These are phyloP conservation scores for Orthosia gothica DNA, from an alignment of 2,888 invertebrate species.

Conservation along the genomic window DNA sequence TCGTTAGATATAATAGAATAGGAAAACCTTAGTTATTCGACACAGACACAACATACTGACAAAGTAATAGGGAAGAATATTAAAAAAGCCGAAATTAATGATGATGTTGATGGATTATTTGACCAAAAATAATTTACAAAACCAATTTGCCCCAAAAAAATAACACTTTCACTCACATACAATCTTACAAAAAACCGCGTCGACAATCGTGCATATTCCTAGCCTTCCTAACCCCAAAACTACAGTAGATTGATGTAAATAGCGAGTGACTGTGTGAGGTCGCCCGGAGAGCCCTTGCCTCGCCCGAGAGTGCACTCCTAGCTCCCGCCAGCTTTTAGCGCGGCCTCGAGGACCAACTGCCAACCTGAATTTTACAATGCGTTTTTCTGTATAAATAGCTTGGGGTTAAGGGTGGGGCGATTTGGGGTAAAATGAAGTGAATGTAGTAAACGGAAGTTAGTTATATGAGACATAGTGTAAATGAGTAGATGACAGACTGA, in stretches of 20 bases:
- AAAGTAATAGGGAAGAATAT: too few species aligned
- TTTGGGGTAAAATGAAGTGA: background rate
- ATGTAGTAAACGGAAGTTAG: background rate
- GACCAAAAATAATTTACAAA: too few species aligned
- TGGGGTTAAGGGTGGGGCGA: background rate
- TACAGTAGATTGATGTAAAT: constrained; percentile 62
- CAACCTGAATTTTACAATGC: constrained; percentile 60
- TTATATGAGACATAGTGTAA: too few species aligned
- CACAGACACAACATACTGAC: too few species aligned
- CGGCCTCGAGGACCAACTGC: constrained; percentile 53
- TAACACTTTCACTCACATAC: too few species aligned
- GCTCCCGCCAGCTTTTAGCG: constrained; percentile 68
- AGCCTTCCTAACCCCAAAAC: constrained; percentile 42
- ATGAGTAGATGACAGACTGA: too few species aligned
- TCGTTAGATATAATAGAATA: too few species aligned
- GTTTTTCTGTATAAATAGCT: constrained; percentile 54
- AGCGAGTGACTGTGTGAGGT: constrained; percentile 59
- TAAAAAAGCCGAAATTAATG: too few species aligned
- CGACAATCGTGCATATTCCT: constrained; percentile 26
- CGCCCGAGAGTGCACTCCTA: constrained; percentile 56
- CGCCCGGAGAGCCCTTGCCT: constrained; percentile 62
- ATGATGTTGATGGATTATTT: too few species aligned
- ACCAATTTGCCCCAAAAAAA: too few species aligned
- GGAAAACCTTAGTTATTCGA: too few species aligned
- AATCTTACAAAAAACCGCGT: background rate